Percentiles rank a stretch among this genome's conserved stretches.
Evolutionary conservation across 2,797 vertebrate genomes (phyloP).

Genomic region (Scomberomorus guttatus): DNA sequence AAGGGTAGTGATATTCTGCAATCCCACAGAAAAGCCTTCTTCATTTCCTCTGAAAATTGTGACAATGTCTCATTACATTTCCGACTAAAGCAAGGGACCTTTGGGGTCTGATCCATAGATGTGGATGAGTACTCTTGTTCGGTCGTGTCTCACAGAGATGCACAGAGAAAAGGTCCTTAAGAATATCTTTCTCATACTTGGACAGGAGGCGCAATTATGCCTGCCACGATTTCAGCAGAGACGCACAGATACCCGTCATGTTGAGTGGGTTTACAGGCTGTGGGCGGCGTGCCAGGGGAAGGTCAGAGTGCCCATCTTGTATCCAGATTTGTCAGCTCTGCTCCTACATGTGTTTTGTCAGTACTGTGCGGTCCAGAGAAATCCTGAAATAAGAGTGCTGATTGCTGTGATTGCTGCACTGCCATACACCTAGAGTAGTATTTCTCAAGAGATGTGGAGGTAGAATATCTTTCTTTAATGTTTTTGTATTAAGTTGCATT

Average conservation of each 20-base stretch:
- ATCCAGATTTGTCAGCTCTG: conserved; percentile 84
- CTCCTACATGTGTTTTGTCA: conserved; percentile 83
- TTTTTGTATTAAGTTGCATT: conserved; percentile 45
- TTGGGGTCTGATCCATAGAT: conserved; percentile 81
- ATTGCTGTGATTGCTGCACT: conserved; percentile 76
- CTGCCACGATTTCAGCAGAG: conserved; percentile 81
- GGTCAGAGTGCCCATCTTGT: conserved; percentile 88
- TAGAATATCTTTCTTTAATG: conserved; percentile 26
- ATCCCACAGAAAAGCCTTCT: conserved; percentile 51
- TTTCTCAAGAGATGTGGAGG: conserved; percentile 55
- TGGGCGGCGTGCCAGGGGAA: conserved; percentile 86
- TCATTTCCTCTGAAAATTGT: conserved; percentile 81
- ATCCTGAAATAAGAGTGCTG: conserved; percentile 78
- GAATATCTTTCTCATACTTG: conserved; percentile 85
- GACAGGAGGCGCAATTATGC: conserved; percentile 86
- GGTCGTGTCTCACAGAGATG: conserved; percentile 80
- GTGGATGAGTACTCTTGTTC: conserved; percentile 84
- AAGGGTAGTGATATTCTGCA: conserved; percentile 56
- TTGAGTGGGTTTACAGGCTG: conserved; percentile 84
- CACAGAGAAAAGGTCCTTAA: conserved; percentile 86
- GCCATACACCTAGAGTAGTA: conserved; percentile 43
- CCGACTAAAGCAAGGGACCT: conserved; percentile 81
- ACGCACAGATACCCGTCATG: conserved; percentile 82
- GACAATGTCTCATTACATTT: conserved; percentile 86
- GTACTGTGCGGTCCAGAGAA: conserved; percentile 66